Evolutionary conservation across 92 coral and sea anemone species (phyloP).

Genomic region (Actinernus sp.): DNA sequence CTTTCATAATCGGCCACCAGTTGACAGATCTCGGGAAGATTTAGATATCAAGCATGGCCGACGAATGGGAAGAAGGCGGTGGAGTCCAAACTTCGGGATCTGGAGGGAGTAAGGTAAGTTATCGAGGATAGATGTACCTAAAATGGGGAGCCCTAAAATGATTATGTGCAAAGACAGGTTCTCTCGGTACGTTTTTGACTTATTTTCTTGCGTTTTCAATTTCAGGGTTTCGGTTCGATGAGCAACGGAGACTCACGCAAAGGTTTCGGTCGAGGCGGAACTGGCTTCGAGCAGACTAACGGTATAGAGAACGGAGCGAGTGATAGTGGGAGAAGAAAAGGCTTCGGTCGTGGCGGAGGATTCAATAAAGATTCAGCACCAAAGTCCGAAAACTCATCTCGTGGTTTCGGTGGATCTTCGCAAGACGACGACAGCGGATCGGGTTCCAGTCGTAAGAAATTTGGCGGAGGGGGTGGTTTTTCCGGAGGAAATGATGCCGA

Average conservation of each 20-base stretch:
- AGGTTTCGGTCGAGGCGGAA: slow-evolving; percentile 75
- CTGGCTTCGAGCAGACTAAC: slow-evolving; percentile 1
- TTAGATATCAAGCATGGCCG: slow-evolving; percentile 64
- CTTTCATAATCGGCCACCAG: too few species aligned
- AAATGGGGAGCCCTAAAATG: neutral
- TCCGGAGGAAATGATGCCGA: slow-evolving; percentile 35
- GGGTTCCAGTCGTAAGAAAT: slow-evolving; percentile 7
- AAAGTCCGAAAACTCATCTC: slow-evolving; percentile 26
- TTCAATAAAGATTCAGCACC: neutral
- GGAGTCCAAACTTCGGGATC: neutral
- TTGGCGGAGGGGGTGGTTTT: slow-evolving; percentile 29
- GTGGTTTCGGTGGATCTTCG: slow-evolving; percentile 47
- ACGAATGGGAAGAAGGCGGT: slow-evolving; percentile 66
- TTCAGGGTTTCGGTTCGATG: slow-evolving; percentile 14
- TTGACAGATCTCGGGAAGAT: too few species aligned
- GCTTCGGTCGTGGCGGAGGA: slow-evolving; percentile 51
- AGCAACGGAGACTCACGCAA: slow-evolving; percentile 22
- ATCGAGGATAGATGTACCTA: neutral
- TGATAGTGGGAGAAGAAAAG: slow-evolving; percentile 17
- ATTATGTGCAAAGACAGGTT: neutral
- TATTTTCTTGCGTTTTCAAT: slow-evolving; percentile 6
- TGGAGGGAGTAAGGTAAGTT: slow-evolving; percentile 38
- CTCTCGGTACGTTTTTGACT: neutral
- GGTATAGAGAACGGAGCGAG: neutral
- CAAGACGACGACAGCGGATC: slow-evolving; percentile 45